Conservation (phyloP, 1,140 invertebrate genomes). For the Chionoecetes opilio region DNA sequence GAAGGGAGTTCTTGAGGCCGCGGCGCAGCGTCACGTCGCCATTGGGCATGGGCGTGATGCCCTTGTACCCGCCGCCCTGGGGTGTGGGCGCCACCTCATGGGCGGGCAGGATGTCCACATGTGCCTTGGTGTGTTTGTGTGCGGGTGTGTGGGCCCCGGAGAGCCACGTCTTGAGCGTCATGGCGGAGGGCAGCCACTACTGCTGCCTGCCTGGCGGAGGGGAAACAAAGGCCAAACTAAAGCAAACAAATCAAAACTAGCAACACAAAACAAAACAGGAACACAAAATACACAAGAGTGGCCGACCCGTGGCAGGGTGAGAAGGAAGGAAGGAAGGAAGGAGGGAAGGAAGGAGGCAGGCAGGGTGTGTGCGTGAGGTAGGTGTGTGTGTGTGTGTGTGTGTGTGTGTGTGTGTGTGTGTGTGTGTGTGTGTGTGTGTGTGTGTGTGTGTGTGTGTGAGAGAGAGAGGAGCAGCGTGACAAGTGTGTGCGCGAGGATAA, state of each 20-base stretch:
- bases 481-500: neutral
- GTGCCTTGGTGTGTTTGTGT: constrained; percentile 51
- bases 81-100: constrained; percentile 34
- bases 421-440: neutral
- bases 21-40: constrained; percentile 60
- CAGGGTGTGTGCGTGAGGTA: neutral
- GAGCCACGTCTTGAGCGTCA: constrained; percentile 77
- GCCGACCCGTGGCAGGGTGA: neutral
- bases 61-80: neutral
- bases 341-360: neutral
- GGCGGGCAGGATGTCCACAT: constrained; percentile 53
- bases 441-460: neutral
- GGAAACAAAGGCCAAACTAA: constrained; percentile 59
- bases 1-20: constrained; percentile 65
- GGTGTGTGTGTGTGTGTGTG: constrained; percentile 32
- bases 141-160: constrained; percentile 54
- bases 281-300: neutral
- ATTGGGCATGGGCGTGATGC: constrained; percentile 7
- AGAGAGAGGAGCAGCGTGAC: too few species aligned
- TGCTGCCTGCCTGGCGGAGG: constrained; percentile 6
- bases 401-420: constrained; percentile 33
- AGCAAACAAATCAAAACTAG: constrained; percentile 12
- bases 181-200: constrained; percentile 36
- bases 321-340: neutral
- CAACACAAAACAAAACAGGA: neutral